Percentiles rank a stretch among this genome's conserved stretches.
Conservation (phyloP, 2,888 invertebrate genomes). For the Andrena bucephala region DNA sequence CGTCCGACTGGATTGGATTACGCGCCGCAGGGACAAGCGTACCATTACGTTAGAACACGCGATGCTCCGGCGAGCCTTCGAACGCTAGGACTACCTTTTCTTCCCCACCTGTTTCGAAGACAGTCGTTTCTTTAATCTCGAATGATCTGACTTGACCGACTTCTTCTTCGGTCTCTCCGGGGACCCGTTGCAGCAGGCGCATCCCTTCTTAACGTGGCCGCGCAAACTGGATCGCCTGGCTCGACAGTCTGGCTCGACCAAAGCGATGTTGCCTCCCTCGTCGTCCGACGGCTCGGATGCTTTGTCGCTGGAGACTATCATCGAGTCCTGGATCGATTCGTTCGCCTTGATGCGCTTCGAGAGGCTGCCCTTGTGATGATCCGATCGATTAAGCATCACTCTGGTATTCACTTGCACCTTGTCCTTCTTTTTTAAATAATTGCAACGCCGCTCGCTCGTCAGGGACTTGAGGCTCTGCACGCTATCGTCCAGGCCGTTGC, state of each 20-base stretch:
- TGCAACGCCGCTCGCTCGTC: constrained; percentile 71
- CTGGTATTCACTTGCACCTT: constrained; percentile 79
- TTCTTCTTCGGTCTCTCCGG: constrained; percentile 87
- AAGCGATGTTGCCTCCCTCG: constrained; percentile 75
- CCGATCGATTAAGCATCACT: constrained; percentile 79
- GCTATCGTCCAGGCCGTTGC: constrained; percentile 78
- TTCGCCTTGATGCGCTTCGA: constrained; percentile 76
- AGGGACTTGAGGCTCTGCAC: constrained; percentile 68
- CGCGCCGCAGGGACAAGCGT: constrained; percentile 28
- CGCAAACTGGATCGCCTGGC: constrained; percentile 85
- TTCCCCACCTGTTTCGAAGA: constrained; percentile 79
- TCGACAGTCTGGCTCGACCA: constrained; percentile 78
- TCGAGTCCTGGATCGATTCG: constrained; percentile 75
- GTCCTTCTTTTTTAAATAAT: constrained; percentile 78
- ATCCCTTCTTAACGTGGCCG: constrained; percentile 88
- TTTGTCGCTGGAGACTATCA: constrained; percentile 77
- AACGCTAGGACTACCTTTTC: constrained; percentile 84
- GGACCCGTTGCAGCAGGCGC: constrained; percentile 88
- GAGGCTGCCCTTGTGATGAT: constrained; percentile 73
- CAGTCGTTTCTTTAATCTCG: constrained; percentile 79
- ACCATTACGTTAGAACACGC: constrained; percentile 45
- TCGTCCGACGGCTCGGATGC: constrained; percentile 81
- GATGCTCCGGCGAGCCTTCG: constrained; percentile 66
- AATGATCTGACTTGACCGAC: constrained; percentile 78
- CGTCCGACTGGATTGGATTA: not conserved